Conservation (phyloP, 2,888 invertebrate species). For the Pyralis farinalis region DNA sequence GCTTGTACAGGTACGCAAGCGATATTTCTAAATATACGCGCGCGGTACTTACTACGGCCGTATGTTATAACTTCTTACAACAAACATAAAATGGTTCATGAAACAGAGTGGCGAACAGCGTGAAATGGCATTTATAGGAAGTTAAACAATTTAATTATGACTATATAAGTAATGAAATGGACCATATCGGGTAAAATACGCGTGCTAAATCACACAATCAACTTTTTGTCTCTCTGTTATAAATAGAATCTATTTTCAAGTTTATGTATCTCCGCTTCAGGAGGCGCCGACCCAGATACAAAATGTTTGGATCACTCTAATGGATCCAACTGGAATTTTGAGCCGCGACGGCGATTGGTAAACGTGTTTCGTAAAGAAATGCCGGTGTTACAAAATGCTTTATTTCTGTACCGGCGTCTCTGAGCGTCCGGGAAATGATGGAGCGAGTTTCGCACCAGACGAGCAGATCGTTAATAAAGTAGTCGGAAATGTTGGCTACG, state of each 20-base stretch:
- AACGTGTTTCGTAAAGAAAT: conserved; percentile 14
- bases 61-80: conserved; percentile 19
- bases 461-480: conserved; percentile 10
- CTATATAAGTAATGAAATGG: conserved; percentile 16
- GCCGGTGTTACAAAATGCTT: conserved; percentile 26
- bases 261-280: conserved; percentile 58
- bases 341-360: conserved; percentile 18
- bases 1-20: conserved; percentile 44
- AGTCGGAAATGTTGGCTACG: conserved; percentile 1
- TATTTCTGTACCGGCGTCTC: conserved; percentile 18
- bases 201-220: conserved; percentile 24
- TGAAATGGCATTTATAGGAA: not conserved
- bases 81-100: conserved; percentile 28
- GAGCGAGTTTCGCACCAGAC: conserved; percentile 2
- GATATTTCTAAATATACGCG: conserved; percentile 17
- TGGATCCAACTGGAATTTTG: conserved; percentile 44
- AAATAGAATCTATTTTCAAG: conserved; percentile 74
- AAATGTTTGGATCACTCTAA: conserved; percentile 43
- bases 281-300: conserved; percentile 66
- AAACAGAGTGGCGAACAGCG: conserved; percentile 2
- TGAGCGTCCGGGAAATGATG: conserved; percentile 6
- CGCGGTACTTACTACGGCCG: conserved; percentile 7
- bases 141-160: conserved; percentile 3
- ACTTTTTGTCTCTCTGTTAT: conserved; percentile 43
- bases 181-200: conserved; percentile 13